Evolutionary conservation across 2,888 invertebrate species (phyloP), one percentile per base, ranked within the genome.

Genomic region (Endotricha flammealis): DNA sequence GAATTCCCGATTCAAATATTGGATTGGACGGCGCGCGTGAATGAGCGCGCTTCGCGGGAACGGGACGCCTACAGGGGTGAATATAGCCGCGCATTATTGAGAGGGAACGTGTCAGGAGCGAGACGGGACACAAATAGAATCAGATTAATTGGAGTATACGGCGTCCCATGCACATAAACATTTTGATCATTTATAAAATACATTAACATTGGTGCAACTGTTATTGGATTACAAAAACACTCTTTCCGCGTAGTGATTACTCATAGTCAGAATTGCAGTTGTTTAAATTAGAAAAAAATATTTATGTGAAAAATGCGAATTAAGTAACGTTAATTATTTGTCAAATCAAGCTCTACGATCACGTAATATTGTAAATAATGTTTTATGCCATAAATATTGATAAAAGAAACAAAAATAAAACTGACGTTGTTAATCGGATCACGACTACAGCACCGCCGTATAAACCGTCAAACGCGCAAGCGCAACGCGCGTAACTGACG

Each of bases 371-470:
- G 17, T 24, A 12, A 9, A 32, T 29, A 39, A 45, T 38, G 42
- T 41, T 48, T 40, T 33, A 40, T 49, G 45, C 42, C 53, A 52
- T 53, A 56, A 51, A 51, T 52, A 45, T 40, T 50, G 38, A 42
- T 50, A 56, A 53, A 53, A 44, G 35, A 42, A 44, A 53, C 51
- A 64, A 65, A 64, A 72, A 71, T 69, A 68, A 76, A 78, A 82
- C 85, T 71, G 64, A 86, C 86, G 79, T 83, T 85, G 83, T 83
- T 86, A 86, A 85, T 82, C 82, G 85, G 85, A 86, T 86, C 85
- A 82, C 76, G 73, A 85, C 75, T 72, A 70, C 81, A 70, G 73
- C 85, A 85, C 86, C 85, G 85, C 85, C 85, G 83, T 83, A 67
- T 82, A 80, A 63, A 75, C 78, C 83, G 85, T 82, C 82, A 78